A percentile compares a stretch with the other conserved stretches of the same genome.
phyloP scores from a whole-genome alignment of 1,140 invertebrate species.

The Nymphalis io region DNA sequence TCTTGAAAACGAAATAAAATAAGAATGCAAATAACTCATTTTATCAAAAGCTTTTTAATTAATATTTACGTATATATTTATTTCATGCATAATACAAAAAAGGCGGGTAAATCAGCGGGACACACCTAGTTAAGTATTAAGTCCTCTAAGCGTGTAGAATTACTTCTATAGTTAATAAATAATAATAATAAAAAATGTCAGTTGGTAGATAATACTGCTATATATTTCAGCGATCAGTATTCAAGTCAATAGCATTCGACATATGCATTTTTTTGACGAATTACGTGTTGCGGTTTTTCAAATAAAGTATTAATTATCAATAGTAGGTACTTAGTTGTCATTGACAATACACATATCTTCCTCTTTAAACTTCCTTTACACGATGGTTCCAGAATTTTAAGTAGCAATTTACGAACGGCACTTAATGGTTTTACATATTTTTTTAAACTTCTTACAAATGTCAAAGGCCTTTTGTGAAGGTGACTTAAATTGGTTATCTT shows the following conservation, averaged over 20 bases:
- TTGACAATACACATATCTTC: constrained; percentile 31
- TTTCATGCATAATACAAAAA: no score
- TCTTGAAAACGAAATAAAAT: no score
- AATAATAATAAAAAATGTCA: neutral
- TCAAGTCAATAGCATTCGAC: neutral
- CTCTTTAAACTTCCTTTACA: constrained; percentile 31
- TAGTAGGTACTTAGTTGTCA: constrained; percentile 11
- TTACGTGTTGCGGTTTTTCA: neutral
- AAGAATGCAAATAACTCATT: no score
- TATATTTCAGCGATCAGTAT: constrained; percentile 1
- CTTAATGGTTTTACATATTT: neutral
- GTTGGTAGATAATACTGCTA: neutral
- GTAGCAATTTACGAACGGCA: neutral
- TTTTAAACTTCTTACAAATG: neutral
- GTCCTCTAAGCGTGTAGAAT: no score
- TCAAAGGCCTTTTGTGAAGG: no score
- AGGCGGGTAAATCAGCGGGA: no score
- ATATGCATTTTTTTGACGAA: constrained; percentile 1
- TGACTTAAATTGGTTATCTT: no score
- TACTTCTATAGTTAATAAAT: no score
- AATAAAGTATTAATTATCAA: constrained; percentile 8
- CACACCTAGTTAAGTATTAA: no score
- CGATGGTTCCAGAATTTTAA: constrained; percentile 36
- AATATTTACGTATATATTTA: no score
- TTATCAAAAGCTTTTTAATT: no score